phyloP scores from a whole-genome alignment of 2,888 invertebrate genomes.

The Lagria hirta region DNA sequence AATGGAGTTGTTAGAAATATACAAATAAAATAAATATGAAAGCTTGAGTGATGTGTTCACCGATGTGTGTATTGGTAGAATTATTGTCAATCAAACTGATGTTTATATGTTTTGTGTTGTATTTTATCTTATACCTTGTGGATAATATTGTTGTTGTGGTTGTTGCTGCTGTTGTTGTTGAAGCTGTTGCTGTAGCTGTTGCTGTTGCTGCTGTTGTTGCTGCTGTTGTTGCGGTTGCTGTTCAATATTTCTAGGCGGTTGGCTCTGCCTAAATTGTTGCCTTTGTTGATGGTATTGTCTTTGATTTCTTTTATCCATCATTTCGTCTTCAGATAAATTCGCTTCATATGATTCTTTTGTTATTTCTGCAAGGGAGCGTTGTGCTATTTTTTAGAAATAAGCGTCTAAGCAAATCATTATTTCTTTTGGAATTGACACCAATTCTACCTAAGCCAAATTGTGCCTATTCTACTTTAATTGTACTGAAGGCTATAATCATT shows the following conservation, averaged over 20 bases:
- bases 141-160: constrained; percentile 46
- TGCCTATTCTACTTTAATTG: no score
- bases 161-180: constrained; percentile 52
- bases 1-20: no score
- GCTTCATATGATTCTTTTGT: constrained; percentile 76
- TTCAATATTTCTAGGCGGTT: constrained; percentile 43
- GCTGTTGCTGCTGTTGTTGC: constrained; percentile 51
- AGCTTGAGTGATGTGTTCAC: no score
- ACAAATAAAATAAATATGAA: no score
- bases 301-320: constrained; percentile 55
- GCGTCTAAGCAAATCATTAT: constrained; percentile 38
- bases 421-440: constrained; percentile 42
- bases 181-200: constrained; percentile 49
- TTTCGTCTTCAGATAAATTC: constrained; percentile 71
- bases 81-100: no score
- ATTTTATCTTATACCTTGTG: constrained; percentile 37
- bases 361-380: constrained; percentile 66
- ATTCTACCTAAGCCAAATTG: constrained; percentile 28
- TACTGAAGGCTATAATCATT: constrained; percentile 8
- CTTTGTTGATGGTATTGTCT: constrained; percentile 45
- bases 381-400: constrained; percentile 48
- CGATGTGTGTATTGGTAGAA: no score
- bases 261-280: constrained; percentile 50
- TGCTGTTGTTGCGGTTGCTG: constrained; percentile 44
- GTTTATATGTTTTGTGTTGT: constrained; percentile 4